Evolutionary conservation across 2,888 invertebrate species (phyloP), one percentile per base, ranked within the genome.

Genomic region (Ferdinandea cuprea): DNA sequence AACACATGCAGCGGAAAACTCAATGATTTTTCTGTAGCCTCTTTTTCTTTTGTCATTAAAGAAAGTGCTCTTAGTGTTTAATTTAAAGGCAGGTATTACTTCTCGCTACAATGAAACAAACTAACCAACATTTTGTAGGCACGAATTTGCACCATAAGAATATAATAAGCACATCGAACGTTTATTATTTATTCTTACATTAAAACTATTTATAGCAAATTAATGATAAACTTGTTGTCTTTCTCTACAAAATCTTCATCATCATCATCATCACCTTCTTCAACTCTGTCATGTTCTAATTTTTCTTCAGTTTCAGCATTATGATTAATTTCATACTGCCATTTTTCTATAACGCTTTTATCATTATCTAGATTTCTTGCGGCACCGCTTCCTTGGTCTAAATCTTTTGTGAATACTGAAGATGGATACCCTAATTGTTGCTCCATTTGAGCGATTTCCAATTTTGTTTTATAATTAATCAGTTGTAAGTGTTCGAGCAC

Each of bases 371-470:
- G 6, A n/a, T 37, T 5, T 13, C n/a, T 37, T 15, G 37, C 6
- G n/a, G 13, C 13, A 13, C 2, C 37, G 0, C n/a, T 15, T 6
- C 2, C 0, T 37, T 13, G 6, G 13, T 0, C 40, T 7, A 40
- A 40, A 13, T 7, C 40, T 4, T 40, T 40, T 13, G 40, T 40
- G 7, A 40, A 40, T 7, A 40, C 15, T 40, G 40, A 40, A 0
- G 13, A 5, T n/a, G 40, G 40, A 13, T 0, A 40, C 13, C 40
- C 40, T 13, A 40, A 15, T 2, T 40, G 40, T 4, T 7, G 5
- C 13, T 40, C 40, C 40, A 40, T 40, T 6, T 13, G 40, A 6
- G 46, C 46, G 21, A 46, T 46, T 11, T 46, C 46, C 46, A 46
- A 17, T 15, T 46, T 46, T 4, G 19, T 3, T 19, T 46, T 21